These are phyloP conservation scores for Mythimna pallens DNA, from an alignment of 2,888 invertebrate species.

Conservation along the genomic window DNA sequence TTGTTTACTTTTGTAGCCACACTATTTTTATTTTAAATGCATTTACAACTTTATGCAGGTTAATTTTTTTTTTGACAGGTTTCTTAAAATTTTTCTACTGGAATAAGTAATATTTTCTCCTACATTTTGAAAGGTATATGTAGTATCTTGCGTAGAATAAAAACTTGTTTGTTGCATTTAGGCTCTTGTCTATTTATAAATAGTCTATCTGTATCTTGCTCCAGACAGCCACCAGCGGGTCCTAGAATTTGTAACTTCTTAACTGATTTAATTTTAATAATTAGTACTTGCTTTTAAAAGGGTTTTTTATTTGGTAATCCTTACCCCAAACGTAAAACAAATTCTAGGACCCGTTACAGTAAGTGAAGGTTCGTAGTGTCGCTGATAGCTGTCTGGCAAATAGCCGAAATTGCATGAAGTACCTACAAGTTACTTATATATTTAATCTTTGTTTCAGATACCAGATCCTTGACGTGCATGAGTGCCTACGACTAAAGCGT, in stretches of 20 bases:
- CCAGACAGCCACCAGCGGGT: too few species aligned
- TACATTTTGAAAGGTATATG: not conserved
- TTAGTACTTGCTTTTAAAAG: too few species aligned
- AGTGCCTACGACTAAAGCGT: constrained; percentile 71
- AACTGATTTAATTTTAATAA: too few species aligned
- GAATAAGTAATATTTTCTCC: too few species aligned
- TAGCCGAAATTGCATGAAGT: not conserved
- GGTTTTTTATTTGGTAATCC: too few species aligned
- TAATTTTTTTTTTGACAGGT: not conserved
- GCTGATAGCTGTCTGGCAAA: too few species aligned
- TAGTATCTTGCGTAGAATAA: not conserved
- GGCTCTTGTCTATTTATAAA: not conserved
- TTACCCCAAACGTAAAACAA: too few species aligned
- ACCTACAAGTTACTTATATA: constrained; percentile 11
- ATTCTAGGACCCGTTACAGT: too few species aligned
- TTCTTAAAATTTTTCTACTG: too few species aligned
- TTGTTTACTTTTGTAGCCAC: constrained; percentile 6
- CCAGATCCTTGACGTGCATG: constrained; percentile 65
- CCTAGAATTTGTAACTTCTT: too few species aligned
- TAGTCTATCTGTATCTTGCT: too few species aligned
- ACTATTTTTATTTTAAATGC: not conserved
- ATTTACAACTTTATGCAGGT: not conserved
- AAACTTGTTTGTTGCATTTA: not conserved
- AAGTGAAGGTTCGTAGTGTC: too few species aligned
- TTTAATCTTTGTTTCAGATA: constrained; percentile 76